A percentile compares a stretch with the other conserved stretches of the same genome.
phyloP scores from a whole-genome alignment of 37 sponge, comb jelly and placozoan genomes.

The Petrosia ficiformis region DNA sequence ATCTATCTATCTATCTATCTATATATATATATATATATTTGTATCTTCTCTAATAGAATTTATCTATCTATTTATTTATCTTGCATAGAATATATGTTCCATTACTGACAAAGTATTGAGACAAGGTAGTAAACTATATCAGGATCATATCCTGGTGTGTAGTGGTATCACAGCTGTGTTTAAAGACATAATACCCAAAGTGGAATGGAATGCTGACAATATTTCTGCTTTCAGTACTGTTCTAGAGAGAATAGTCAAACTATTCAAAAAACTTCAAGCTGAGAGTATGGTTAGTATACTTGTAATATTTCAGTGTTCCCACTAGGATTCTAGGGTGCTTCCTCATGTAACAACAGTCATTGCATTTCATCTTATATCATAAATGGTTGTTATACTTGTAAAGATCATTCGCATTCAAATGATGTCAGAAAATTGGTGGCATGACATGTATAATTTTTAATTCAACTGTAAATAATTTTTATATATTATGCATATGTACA shows the following conservation, averaged over 20 bases:
- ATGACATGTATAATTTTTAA: too few species aligned
- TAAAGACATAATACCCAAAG: constrained; percentile 5
- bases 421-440: too few species aligned
- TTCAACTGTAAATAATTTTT: too few species aligned
- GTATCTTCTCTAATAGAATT: too few species aligned
- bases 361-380: too few species aligned
- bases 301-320: not conserved
- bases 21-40: too few species aligned
- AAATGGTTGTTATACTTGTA: too few species aligned
- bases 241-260: constrained; percentile 18
- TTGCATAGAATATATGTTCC: not conserved
- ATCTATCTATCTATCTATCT: not conserved
- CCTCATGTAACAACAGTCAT: too few species aligned
- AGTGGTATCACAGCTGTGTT: not conserved
- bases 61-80: not conserved
- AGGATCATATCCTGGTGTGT: constrained; percentile 12
- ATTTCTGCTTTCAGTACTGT: constrained; percentile 25
- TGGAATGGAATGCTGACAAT: constrained; percentile 33
- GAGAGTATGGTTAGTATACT: not conserved
- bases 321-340: too few species aligned
- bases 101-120: not conserved
- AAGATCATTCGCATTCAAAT: too few species aligned
- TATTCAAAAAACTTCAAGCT: constrained; percentile 37
- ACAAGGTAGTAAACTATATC: not conserved
- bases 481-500: too few species aligned